These are phyloP conservation scores for Nebria salina DNA, from an alignment of 2,888 invertebrate genomes.

Conservation along the genomic window DNA sequence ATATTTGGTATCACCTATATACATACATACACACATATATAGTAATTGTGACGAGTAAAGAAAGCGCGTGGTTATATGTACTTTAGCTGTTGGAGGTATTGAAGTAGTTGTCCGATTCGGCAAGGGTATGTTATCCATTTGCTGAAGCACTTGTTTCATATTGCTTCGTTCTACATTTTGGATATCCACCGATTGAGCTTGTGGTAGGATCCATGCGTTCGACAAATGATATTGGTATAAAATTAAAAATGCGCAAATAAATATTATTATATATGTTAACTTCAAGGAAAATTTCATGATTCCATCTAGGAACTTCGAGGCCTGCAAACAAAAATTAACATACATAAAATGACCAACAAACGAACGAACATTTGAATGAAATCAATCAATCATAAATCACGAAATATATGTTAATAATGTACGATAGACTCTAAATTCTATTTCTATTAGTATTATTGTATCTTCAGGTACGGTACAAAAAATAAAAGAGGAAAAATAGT, in stretches of 20 bases:
- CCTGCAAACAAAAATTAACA: conserved; percentile 53
- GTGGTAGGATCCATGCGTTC: conserved; percentile 62
- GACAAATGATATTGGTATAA: conserved; percentile 74
- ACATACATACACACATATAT: background rate
- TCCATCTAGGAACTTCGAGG: conserved; percentile 55
- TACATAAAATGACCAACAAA: background rate
- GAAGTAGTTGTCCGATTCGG: conserved; percentile 31
- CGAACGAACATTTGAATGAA: no score
- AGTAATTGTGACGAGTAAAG: background rate
- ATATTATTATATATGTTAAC: conserved; percentile 71
- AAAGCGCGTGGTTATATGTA: background rate
- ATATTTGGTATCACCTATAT: conserved; percentile 2
- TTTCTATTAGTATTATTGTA: background rate
- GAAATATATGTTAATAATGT: conserved; percentile 12
- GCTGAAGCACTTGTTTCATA: conserved; percentile 48
- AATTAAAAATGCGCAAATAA: conserved; percentile 71
- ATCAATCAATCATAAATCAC: conserved; percentile 16
- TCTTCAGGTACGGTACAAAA: background rate
- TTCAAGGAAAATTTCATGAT: conserved; percentile 69
- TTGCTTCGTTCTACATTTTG: conserved; percentile 48
- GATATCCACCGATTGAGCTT: conserved; percentile 51
- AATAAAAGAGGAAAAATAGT: conserved; percentile 9
- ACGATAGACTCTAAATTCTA: background rate
- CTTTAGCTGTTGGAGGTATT: conserved; percentile 36
- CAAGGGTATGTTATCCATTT: conserved; percentile 38